Evolutionary conservation across 2,797 vertebrate species (phyloP).

Genomic region (Lerista edwardsae): DNA sequence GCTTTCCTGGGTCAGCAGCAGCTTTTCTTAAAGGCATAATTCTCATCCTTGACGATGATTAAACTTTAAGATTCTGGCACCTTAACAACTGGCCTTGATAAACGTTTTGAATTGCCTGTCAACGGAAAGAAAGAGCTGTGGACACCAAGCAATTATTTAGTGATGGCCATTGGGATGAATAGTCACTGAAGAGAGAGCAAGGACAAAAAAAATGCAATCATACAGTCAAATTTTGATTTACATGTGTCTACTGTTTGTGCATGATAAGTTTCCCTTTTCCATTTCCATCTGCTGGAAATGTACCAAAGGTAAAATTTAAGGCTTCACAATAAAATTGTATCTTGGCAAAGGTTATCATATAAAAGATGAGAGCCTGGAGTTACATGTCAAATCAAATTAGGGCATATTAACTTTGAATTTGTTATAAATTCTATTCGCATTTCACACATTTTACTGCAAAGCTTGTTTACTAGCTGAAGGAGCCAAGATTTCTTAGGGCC

Average conservation of each 20-base stretch:
- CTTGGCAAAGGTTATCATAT: constrained; percentile 70
- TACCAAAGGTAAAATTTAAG: constrained; percentile 71
- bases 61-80: constrained; percentile 75
- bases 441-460: constrained; percentile 53
- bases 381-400: constrained; percentile 69
- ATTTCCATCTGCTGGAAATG: constrained; percentile 63
- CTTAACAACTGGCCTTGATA: constrained; percentile 75
- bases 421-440: constrained; percentile 55
- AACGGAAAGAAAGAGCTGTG: constrained; percentile 62
- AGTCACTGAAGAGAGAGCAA: constrained; percentile 50
- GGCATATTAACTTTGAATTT: constrained; percentile 49
- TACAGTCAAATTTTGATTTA: constrained; percentile 79
- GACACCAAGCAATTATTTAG: constrained; percentile 77
- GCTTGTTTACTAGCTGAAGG: constrained; percentile 23
- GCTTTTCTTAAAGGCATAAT: constrained; percentile 69
- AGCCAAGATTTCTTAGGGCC: not conserved
- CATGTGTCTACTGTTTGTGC: constrained; percentile 71
- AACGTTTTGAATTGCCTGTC: constrained; percentile 68
- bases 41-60: constrained; percentile 58
- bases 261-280: constrained; percentile 65
- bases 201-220: constrained; percentile 69
- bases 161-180: constrained; percentile 70
- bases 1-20: constrained; percentile 62
- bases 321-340: constrained; percentile 73
- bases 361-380: constrained; percentile 62